Base-by-base conservation (phyloP, 2,113 vertebrate species). In the Tragelaphus strepsiceros region DNA sequence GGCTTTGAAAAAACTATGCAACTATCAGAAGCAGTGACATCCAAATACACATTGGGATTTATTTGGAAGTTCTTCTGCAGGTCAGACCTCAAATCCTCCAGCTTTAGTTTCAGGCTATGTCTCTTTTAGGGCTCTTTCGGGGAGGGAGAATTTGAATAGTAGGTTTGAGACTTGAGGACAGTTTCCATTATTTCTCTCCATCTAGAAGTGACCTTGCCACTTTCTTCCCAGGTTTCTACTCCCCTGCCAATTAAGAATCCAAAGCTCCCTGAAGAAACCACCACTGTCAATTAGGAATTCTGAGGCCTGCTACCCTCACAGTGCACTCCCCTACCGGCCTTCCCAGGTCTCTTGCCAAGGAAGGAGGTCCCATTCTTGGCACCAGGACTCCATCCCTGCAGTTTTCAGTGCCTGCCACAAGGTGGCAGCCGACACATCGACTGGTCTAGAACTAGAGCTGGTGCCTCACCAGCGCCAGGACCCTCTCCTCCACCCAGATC, bases 391-490 rank as follows among this genome's bases (percentile, higher is more conserved):
- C 35, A 86, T 32, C 4, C 53, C 81, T 97, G 96, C 88, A 90
- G 92, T 97, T 94, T 88, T 92, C 78, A 22, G 28, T 21, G 26
- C 1, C 17, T 17, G 88, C 97, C 98, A 98, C 98, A 62, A 95
- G 98, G 97, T 98, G 97, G 98, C 96, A n/a, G 30, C 39, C 61
- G 87, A 67, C 6, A 43, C 86, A 43, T 51, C 95, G 1, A 39
- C 59, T 80, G 92, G 61, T 88, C 56, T 51, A 10, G 24, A 83
- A n/a, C n/a, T 21, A 32, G 28, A 9, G 43, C 28, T 2, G 24
- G 39, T 10, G 8, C 39, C 59, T 71, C 43, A 7, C 24, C 1
- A 11, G 80, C 59, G 78, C 24, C 12, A 15, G n/a, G 24, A 80
- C 43, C 21, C 21, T 39, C 19, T n/a, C 64, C 61, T 61, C 35